Base-by-base conservation (phyloP, 2,888 invertebrate species). In the Pachydiplax longipennis region DNA sequence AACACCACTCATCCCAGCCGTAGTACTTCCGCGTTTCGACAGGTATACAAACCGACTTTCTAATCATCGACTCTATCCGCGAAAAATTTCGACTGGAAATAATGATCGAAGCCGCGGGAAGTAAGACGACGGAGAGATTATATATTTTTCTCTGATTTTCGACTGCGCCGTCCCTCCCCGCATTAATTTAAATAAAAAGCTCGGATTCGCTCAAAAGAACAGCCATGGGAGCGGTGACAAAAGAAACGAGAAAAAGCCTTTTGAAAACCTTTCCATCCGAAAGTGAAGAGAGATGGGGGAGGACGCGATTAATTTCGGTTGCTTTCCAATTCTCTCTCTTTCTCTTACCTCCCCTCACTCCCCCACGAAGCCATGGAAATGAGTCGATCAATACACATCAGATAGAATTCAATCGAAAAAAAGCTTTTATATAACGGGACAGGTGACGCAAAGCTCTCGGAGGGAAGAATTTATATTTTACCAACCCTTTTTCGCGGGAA, bases 361-460 rank as follows among this genome's bases (percentile, higher is more conserved):
- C 15, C 25, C 53, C 80, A 8, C 87, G 12, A 22, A 8, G 25
- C 31, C 61, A 8, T 61, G 61, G n/a, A 37, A 87, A 87, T 58
- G 87, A 87, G 61, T 87, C 87, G 87, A 87, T 87, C 87, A 87
- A 87, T 87, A 65, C 61, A 87, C 87, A 65, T n/a, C 61, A 87
- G 61, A 87, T 61, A 87, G 61, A 87, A 87, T 65, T 87, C 87
- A 87, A 87, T 61, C 61, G 87, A 87, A 87, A 53, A n/a, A 73
- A 83, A 87, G 37, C 61, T 87, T 87, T 87, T 87, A 87, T 65
- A 65, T 61, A 61, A 87, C 37, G 61, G 87, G 87, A 87, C 87
- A 87, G 87, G 87, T 87, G 87, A 61, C 87, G 65, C 61, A 87
- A 37, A 87, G 61, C 37, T 53, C 35, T 83, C 10, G 83, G 10